Conservation (phyloP, 2,888 invertebrate genomes). For the Parapristionchus giblindavisi region DNA sequence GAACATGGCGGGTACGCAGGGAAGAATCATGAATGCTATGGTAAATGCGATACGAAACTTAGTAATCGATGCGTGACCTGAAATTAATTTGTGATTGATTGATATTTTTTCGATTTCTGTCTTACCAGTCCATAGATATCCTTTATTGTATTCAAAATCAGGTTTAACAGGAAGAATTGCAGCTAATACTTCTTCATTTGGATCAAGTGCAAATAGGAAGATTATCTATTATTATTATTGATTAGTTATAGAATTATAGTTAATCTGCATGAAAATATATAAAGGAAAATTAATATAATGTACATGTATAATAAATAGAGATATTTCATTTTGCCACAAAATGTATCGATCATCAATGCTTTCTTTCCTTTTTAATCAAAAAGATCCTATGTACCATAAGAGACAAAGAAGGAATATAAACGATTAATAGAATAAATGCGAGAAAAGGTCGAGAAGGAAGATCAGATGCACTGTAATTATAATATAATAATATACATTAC, state of each 20-base stretch:
- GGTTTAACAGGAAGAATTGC: slow-evolving; percentile 20
- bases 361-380: too few species aligned
- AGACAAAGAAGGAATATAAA: slow-evolving; percentile 8
- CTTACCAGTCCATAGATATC: slow-evolving; percentile 11
- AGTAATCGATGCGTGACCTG: slow-evolving; percentile 17
- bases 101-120: too few species aligned
- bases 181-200: background rate
- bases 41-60: slow-evolving; percentile 13
- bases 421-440: slow-evolving; percentile 1
- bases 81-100: too few species aligned
- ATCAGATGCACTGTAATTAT: slow-evolving; percentile 1
- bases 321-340: too few species aligned
- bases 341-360: too few species aligned
- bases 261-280: too few species aligned
- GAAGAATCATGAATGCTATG: slow-evolving; percentile 18
- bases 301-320: too few species aligned
- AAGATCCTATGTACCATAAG: too few species aligned
- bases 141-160: slow-evolving; percentile 14
- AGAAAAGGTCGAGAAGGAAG: background rate
- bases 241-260: too few species aligned
- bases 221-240: slow-evolving; percentile 18
- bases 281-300: too few species aligned
- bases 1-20: slow-evolving; percentile 2
- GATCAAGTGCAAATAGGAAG: slow-evolving; percentile 18
- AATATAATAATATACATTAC: slow-evolving; percentile 4